Base-by-base conservation (phyloP, 2,888 invertebrate genomes). In the Scaptomyza parva region DNA sequence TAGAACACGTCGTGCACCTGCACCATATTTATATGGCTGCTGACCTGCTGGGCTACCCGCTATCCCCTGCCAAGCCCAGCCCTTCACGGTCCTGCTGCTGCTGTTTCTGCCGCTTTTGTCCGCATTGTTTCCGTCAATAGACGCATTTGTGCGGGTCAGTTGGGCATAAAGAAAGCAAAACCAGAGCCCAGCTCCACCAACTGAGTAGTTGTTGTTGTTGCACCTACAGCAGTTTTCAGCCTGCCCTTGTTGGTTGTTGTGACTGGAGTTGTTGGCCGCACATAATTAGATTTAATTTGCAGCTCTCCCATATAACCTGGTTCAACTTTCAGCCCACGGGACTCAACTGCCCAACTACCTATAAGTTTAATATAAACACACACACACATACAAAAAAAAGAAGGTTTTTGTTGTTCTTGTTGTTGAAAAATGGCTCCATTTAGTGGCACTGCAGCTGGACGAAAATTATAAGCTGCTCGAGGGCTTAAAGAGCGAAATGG, bases 131-230 rank as follows among this genome's bases (percentile, higher is more conserved):
- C 69, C 75, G 82, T 87, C 87, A 82, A 82, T 82, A 78, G 87
- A 84, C 85, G 82, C 82, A 82, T 82, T 82, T 87, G 85, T 82
- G 87, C 87, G 82, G 82, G 87, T 87, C 87, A 82, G 82, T 81
- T 82, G 75, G 75, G 68, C 62, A 81, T 71, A 80, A 66, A 75
- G 78, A 87, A 77, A 75, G 75, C 66, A 41, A 40, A 52, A 37
- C 41, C 39, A 20, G 59, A 30, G 37, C 58, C 58, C 28, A 58
- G 63, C 24, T 64, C 47, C 53, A 51, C 70, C 55, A 71, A 50
- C 55, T 26, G 52, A 41, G 20, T 18, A 22, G n/a, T 43, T 18
- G 18, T 30, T 18, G 20, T 18, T 22, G n/a, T 43, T 18, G 18
- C 39, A 22, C 39, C 60, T 22, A 9, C 11, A 26, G 30, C 17